Base-by-base conservation (phyloP, 2,797 vertebrate genomes). In the Eulemur mongoz region DNA sequence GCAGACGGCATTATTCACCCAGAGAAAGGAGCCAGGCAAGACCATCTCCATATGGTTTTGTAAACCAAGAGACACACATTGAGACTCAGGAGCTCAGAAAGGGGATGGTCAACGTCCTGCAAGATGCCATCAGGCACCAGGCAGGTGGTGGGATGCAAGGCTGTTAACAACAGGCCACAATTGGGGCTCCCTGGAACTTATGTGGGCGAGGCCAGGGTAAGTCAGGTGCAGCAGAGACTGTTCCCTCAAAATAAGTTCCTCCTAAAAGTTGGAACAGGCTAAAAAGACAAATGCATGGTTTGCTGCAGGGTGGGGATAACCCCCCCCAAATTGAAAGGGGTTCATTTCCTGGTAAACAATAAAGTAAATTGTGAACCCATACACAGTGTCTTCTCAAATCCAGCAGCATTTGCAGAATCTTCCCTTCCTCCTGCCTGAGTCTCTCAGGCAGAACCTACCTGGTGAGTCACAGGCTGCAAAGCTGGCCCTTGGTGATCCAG, bases 271-370 rank as follows among this genome's bases (percentile, higher is more conserved):
- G 10, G n/a, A 92, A 75, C 38, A 79, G 20, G 27, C n/a, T 72
- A 6, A 75, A 65, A 89, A 70, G 7, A 7, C 78, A 82, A 81
- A 79, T 18, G 20, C 6, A 45, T 73, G 73, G 15, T 70, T 93
- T 88, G 32, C 78, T 57, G 8, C 23, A 38, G 30, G 52, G 14
- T 88, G n/a, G 59, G 17, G 50, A 67, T 85, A 54, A 32, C 4
- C 76, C 79, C 63, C 22, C 20, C 2, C 10, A 43, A 69, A 54
- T 50, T 87, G 72, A 84, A 96, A 91, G 30, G 35, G 4, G 20
- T 93, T 84, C 14, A 89, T 90, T 94, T 92, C 63, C 35, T 69
- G 43, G 22, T 72, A 65, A 86, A 91, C 20, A 82, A 70, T 13
- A 57, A 79, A 63, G n/a, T 76, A 83, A 35, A 2, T 27, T 48